These are phyloP conservation scores for Epistrophella euchroma DNA, from an alignment of 2,888 invertebrate genomes.

Conservation along the genomic window DNA sequence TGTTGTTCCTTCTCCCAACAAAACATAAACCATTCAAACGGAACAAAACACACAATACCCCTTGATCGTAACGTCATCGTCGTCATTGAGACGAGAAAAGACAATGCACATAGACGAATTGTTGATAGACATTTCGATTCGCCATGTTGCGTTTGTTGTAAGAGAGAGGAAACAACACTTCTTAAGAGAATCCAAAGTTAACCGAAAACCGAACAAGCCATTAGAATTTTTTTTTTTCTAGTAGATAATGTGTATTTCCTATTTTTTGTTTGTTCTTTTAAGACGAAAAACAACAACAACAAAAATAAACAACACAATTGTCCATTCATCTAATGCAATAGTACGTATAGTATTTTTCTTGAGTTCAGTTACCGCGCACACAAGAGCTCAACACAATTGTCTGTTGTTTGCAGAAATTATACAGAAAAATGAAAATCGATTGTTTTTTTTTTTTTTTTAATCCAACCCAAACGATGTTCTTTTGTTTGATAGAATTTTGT, in stretches of 20 bases:
- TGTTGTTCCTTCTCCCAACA: constrained; percentile 41
- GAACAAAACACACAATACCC: constrained; percentile 47
- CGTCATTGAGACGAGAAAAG: constrained; percentile 1
- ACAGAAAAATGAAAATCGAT: constrained; percentile 62
- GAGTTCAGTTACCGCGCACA: constrained; percentile 57
- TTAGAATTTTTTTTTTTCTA: constrained; percentile 34
- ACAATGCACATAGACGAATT: constrained; percentile 67
- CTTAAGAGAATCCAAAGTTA: constrained; percentile 24
- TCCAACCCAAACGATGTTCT: constrained; percentile 54
- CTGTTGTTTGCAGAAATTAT: constrained; percentile 39
- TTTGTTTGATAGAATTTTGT: constrained; percentile 31
- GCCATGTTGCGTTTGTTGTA: constrained; percentile 5
- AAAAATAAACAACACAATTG: constrained; percentile 36
- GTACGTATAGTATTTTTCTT: constrained; percentile 33
- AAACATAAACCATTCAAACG: constrained; percentile 67
- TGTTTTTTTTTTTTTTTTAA: constrained; percentile 24
- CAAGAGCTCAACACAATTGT: constrained; percentile 14
- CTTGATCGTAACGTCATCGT: background rate
- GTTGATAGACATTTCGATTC: constrained; percentile 57
- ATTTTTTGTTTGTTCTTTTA: constrained; percentile 2
- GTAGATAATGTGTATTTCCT: constrained; percentile 28
- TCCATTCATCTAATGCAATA: constrained; percentile 56
- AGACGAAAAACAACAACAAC: background rate
- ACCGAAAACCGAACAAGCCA: constrained; percentile 29
- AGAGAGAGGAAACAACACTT: constrained; percentile 37